Conservation (phyloP, 2,888 invertebrate genomes). For the Isotomurus palustris region DNA sequence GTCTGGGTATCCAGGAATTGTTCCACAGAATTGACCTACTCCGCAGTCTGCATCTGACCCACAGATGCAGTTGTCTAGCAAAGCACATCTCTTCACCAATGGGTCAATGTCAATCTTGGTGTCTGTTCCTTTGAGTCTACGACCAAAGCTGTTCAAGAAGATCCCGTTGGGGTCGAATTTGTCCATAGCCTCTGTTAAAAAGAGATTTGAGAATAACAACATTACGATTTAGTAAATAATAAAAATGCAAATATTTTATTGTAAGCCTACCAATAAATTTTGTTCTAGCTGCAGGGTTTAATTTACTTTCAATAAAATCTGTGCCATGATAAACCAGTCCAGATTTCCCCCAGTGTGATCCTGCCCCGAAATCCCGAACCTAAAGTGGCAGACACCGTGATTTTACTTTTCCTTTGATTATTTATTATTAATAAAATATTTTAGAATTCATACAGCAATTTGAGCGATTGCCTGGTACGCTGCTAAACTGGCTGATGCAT, state of each 20-base stretch:
- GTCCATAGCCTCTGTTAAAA: not conserved
- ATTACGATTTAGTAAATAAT: no score
- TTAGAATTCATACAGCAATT: not conserved
- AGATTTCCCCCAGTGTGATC: conserved; percentile 26
- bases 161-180: conserved; percentile 14
- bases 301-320: conserved; percentile 6
- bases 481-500: not conserved
- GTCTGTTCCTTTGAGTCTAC: not conserved
- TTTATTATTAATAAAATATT: no score
- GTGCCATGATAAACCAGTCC: conserved; percentile 18
- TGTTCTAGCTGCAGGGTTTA: conserved; percentile 7
- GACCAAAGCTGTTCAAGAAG: conserved; percentile 15
- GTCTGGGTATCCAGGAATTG: not conserved
- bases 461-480: conserved; percentile 8
- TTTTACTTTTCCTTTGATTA: not conserved
- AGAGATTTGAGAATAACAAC: no score
- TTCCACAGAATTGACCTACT: not conserved
- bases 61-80: conserved; percentile 23
- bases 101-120: conserved; percentile 5
- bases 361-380: conserved; percentile 4
- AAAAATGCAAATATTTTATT: not conserved
- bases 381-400: no score
- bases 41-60: conserved; percentile 9
- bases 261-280: conserved; percentile 5
- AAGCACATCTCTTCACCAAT: conserved; percentile 13